Evolutionary conservation across 2,113 vertebrate species (phyloP).

Genomic region (Cynocephalus volans): DNA sequence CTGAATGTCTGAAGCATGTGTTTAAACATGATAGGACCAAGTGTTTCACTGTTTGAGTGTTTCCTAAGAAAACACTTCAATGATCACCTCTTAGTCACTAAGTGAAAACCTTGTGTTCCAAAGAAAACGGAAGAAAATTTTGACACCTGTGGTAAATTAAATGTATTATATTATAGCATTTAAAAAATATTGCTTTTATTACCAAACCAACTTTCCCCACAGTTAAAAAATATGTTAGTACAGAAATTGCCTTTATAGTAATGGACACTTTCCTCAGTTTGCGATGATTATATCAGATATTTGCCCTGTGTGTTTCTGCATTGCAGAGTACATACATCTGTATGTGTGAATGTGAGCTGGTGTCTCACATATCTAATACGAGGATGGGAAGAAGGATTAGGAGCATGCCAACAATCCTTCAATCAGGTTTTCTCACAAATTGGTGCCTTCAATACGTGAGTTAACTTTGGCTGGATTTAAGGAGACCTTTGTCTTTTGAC

Average conservation of each 20-base stretch:
- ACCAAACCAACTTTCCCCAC: not conserved
- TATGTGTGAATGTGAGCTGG: fast-evolving
- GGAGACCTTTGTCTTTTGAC: not conserved
- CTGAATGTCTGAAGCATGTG: not conserved
- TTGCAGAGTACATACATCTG: fast-evolving
- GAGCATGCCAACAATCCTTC: not conserved
- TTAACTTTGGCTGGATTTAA: not conserved
- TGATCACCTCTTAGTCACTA: not conserved
- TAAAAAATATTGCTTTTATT: not conserved
- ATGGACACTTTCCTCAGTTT: not conserved
- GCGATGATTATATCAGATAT: no score
- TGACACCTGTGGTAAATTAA: not conserved
- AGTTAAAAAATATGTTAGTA: not conserved
- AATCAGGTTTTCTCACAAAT: not conserved
- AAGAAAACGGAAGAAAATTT: not conserved
- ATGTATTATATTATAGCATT: not conserved
- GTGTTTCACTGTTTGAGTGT: not conserved
- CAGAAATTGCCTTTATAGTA: not conserved
- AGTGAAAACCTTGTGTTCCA: not conserved
- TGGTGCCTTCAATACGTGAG: not conserved
- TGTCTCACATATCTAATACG: fast-evolving
- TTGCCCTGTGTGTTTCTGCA: fast-evolving
- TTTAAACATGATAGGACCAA: not conserved
- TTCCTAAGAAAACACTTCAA: not conserved
- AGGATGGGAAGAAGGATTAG: not conserved